These are phyloP conservation scores for Dicentrarchus labrax DNA, from an alignment of 2,113 vertebrate genomes.

Conservation along the genomic window DNA sequence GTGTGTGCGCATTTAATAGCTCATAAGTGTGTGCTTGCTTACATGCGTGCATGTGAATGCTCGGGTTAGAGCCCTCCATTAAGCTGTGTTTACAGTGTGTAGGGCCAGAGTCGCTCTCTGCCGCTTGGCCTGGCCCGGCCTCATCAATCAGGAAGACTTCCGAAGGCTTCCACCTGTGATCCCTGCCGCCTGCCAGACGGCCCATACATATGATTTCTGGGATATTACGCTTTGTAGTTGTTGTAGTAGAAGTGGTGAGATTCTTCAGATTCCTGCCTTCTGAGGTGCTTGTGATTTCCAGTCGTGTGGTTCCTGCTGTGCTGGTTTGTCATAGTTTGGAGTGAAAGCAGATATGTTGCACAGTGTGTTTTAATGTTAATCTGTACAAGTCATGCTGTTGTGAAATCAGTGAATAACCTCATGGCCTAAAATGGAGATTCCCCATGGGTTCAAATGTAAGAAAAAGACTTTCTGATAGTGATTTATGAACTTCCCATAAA, in stretches of 20 bases:
- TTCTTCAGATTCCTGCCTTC: conserved; percentile 58
- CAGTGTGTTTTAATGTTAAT: not conserved
- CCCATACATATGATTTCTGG: conserved; percentile 58
- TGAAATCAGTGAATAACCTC: conserved; percentile 8
- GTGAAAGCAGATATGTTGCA: conserved; percentile 8
- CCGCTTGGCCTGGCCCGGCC: conserved; percentile 36
- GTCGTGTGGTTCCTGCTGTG: conserved; percentile 4
- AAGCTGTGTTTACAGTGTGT: conserved; percentile 76
- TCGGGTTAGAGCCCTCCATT: conserved; percentile 64
- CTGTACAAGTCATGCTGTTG: conserved; percentile 26
- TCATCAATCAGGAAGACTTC: conserved; percentile 66
- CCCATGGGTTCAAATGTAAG: not conserved
- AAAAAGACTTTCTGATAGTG: not conserved
- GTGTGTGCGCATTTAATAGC: conserved; percentile 41
- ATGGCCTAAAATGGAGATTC: conserved; percentile 32
- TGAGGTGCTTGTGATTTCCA: conserved; percentile 48
- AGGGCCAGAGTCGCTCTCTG: conserved; percentile 39
- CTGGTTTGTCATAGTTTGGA: conserved; percentile 17
- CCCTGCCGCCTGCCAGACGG: conserved; percentile 17
- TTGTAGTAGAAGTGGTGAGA: conserved; percentile 18
- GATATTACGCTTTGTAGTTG: conserved; percentile 53
- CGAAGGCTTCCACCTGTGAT: conserved; percentile 33
- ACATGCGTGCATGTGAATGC: conserved; percentile 13
- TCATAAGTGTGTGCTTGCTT: conserved; percentile 52
- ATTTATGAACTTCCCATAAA: not conserved